These are phyloP conservation scores for Thomomys bottae DNA, from an alignment of 2,113 vertebrate species.

Conservation along the genomic window DNA sequence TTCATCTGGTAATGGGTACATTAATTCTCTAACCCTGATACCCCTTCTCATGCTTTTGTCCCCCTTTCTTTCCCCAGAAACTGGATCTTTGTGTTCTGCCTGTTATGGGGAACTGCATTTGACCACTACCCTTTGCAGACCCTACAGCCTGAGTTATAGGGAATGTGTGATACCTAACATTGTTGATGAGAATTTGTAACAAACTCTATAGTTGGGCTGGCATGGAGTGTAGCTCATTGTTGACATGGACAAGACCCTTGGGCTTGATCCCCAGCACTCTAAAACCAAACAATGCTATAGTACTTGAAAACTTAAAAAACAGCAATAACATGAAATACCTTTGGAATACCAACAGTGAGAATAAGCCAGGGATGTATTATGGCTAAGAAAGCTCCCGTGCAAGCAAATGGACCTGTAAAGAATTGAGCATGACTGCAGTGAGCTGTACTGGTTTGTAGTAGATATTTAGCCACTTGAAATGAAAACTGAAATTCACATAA, in stretches of 20 bases:
- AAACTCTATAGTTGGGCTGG: background rate
- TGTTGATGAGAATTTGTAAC: background rate
- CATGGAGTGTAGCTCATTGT: background rate
- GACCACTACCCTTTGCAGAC: background rate
- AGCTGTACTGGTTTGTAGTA: background rate
- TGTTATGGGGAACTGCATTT: background rate
- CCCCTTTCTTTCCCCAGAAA: too few species aligned
- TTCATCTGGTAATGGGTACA: too few species aligned
- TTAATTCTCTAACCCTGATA: too few species aligned
- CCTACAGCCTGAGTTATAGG: background rate
- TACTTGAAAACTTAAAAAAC: slow-evolving; percentile 15
- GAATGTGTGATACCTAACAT: slow-evolving; percentile 1
- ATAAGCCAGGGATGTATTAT: background rate
- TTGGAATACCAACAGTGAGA: background rate
- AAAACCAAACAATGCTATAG: background rate
- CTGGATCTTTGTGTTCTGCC: background rate
- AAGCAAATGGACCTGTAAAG: background rate
- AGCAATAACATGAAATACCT: background rate
- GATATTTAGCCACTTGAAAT: background rate
- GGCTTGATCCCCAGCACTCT: background rate
- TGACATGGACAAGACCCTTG: background rate
- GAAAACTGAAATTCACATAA: background rate
- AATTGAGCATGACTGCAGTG: background rate
- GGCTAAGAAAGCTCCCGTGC: background rate
- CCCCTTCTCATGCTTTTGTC: too few species aligned